These are phyloP conservation scores for Priocnemis perturbator DNA, from an alignment of 2,888 invertebrate genomes.

Conservation along the genomic window DNA sequence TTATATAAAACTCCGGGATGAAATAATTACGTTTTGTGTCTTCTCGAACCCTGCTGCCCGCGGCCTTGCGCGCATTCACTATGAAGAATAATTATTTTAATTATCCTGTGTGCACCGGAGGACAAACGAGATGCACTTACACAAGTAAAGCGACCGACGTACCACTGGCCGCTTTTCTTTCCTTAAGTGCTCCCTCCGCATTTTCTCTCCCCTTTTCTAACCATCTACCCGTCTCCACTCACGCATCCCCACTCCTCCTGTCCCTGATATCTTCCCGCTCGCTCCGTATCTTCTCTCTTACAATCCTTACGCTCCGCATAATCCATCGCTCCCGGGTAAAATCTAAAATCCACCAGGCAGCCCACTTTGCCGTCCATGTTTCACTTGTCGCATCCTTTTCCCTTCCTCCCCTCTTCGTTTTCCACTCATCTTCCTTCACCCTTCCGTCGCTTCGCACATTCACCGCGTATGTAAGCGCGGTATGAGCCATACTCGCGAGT, in stretches of 20 bases:
- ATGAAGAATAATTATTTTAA: conserved; percentile 43
- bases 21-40: too few relatives aligned
- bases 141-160: conserved; percentile 24
- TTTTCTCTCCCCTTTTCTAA: conserved; percentile 37
- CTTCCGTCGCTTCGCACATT: not conserved
- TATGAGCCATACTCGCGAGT: not conserved
- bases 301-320: conserved; percentile 39
- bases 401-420: conserved; percentile 3
- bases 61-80: conserved; percentile 15
- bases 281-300: conserved; percentile 16
- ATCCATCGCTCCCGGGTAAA: conserved; percentile 45
- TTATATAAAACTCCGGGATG: too few relatives aligned
- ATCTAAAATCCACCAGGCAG: conserved; percentile 41
- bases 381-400: conserved; percentile 11
- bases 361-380: not conserved
- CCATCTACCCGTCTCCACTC: not conserved
- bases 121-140: conserved; percentile 40
- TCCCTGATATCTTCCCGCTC: conserved; percentile 3
- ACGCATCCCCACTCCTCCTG: not conserved
- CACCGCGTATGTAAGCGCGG: not conserved
- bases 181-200: conserved; percentile 6
- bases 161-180: conserved; percentile 1
- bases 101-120: conserved; percentile 30
- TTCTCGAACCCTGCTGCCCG: not conserved
- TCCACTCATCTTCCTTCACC: not conserved